Base-by-base conservation (phyloP, 2,797 vertebrate species). In the Cirrhinus molitorella region DNA sequence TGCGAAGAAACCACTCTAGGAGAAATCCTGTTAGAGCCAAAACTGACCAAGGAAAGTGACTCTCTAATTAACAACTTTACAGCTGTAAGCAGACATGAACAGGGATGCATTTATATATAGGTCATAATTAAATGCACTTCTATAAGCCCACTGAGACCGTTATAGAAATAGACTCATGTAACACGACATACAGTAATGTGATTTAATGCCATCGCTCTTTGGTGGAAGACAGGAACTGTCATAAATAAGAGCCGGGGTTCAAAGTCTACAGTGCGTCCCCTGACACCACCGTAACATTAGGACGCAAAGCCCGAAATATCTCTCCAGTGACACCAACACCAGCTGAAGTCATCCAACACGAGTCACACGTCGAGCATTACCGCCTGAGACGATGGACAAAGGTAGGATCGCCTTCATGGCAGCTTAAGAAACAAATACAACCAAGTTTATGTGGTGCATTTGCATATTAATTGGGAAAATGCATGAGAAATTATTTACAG, bases 241-340 rank as follows among this genome's bases (percentile, higher is more conserved):
- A 83, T 81, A 88, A 88, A 85, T 86, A 81, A 87, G 43, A 43
- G 47, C 55, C 4, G 17, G n/a, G 19, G 68, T 85, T 77, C 55
- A 75, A 75, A 81, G 59, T 45, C 68, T 47, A 3, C 23, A 28
- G 57, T 6, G 5, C 4, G 40, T 83, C 71, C 28, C 17, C 77
- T 67, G 57, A 79, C 67, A 75, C 79, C 66, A 59, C 31, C 17
- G 83, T 84, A 85, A 88, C 74, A 77, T 83, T 83, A 85, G 80
- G 72, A 83, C 59, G 11, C 63, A 28, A 57, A 3, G 21, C 83
- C 73, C 53, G 0, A 81, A 86, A 88, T 85, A 87, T 79, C 78
- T 70, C 63, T 51, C 65, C 28, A 66, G 37, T 77, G 74, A 83
- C 68, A 83, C 53, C 49, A 55, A 65, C 76, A 34, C 57, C n/a